Evolutionary conservation across 2,797 vertebrate genomes (phyloP).

Genomic region (Artibeus jamaicensis): DNA sequence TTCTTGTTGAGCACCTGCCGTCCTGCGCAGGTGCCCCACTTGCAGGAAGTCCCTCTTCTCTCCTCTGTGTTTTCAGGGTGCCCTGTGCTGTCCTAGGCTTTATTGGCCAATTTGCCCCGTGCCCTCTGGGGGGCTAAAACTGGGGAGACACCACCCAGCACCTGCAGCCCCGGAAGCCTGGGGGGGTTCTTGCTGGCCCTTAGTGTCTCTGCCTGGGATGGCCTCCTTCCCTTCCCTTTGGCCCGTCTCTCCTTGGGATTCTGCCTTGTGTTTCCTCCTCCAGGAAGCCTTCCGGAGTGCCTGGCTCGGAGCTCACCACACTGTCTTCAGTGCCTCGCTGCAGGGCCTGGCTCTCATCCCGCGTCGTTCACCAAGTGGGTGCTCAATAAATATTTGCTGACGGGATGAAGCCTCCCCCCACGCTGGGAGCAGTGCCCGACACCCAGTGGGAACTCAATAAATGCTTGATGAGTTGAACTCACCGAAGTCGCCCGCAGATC

Average conservation of each 20-base stretch:
- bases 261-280: not conserved
- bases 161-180: not conserved
- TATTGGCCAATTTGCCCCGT: rapidly evolving
- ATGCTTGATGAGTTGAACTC: not conserved
- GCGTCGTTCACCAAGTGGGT: rapidly evolving
- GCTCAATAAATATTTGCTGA: not conserved
- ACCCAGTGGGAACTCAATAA: not conserved
- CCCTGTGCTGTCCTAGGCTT: not conserved
- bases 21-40: not conserved
- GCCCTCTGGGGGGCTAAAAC: too few species aligned
- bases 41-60: not conserved
- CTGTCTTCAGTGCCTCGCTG: not conserved
- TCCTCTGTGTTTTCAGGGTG: not conserved
- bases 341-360: not conserved
- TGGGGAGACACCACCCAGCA: not conserved
- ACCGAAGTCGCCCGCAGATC: not conserved
- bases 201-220: not conserved
- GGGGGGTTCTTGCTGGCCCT: too few species aligned
- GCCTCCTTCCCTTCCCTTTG: not conserved
- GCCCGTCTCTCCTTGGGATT: not conserved
- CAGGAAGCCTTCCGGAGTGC: not conserved
- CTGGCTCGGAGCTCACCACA: rapidly evolving
- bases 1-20: not conserved
- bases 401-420: not conserved
- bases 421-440: not conserved